These are phyloP conservation scores for Loris lydekkerianus DNA, from an alignment of 2,797 vertebrate species.

Conservation along the genomic window DNA sequence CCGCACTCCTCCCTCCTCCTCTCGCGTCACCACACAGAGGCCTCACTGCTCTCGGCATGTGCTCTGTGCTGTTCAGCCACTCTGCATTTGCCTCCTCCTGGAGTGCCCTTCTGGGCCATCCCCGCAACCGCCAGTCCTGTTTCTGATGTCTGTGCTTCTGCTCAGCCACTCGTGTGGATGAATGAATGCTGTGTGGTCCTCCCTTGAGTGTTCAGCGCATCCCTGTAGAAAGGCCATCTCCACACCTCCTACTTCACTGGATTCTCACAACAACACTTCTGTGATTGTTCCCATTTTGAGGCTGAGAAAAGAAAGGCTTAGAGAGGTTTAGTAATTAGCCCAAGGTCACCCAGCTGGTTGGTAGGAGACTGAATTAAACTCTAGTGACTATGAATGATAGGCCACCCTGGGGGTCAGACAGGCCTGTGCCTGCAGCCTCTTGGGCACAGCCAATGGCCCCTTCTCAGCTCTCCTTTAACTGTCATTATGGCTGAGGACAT, in stretches of 20 bases:
- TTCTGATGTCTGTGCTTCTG: neutral
- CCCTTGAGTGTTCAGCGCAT: accelerated
- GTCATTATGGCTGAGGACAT: neutral
- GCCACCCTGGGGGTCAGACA: constrained; percentile 30
- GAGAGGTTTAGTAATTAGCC: constrained; percentile 75
- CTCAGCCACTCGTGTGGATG: neutral
- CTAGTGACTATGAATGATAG: constrained; percentile 8
- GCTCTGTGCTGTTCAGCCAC: accelerated
- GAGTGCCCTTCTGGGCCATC: neutral
- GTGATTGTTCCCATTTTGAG: accelerated
- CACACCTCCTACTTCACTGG: neutral
- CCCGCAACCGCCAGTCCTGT: neutral
- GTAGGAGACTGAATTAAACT: constrained; percentile 72
- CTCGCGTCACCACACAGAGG: no score
- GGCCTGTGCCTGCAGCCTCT: neutral
- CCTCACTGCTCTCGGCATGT: accelerated
- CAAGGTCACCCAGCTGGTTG: constrained; percentile 43
- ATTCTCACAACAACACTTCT: neutral
- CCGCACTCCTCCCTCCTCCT: neutral
- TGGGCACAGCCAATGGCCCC: neutral
- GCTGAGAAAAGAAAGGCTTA: constrained; percentile 46
- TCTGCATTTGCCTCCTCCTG: neutral
- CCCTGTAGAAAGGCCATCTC: neutral
- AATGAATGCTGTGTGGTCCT: accelerated
- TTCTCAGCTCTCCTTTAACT: neutral